Base-by-base conservation (phyloP, 2,888 invertebrate species). In the Hirudinaria manillensis region DNA sequence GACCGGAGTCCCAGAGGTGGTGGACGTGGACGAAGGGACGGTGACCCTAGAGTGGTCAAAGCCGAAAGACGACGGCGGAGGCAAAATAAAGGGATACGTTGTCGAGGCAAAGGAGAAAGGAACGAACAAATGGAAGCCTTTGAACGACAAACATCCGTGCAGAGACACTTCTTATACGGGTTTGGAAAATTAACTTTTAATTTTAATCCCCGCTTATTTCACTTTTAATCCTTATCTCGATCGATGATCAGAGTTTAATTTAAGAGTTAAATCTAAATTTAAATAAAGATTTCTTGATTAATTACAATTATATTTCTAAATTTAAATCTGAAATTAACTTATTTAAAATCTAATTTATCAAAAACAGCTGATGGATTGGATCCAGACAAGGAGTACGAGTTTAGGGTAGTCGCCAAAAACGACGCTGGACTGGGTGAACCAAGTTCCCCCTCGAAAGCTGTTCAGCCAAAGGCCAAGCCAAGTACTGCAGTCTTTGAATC, bases 381-480 rank as follows among this genome's bases (percentile, higher is more conserved):
- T 16, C 90, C 93, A 75, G 94, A 94, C 3, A 92, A 91, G 83
- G 95, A 95, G 84, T 99, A 98, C 85, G 98, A 99, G 86, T 99
- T 99, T 89, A 90, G 99, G 70, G 83, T 86, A 0, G 76, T 80
- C 72, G 99, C 98, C 0, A 97, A 97, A 88, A 99, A 99, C 87
- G 93, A 93, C 0, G 99, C 99, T 65, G 99, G 99, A 27, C 91
- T 93, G 85, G 93, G 97, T 86, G 94, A 94, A 84, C 95, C 97
- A 79, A 94, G 94, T 65, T 89, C 89, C 76, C 89, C 91, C 34
- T 93, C 95, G 0, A 87, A 89, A 77, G 89, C 90, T 81, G 93
- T 96, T 87, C 91, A 91, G 82, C 89, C 96, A 68, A 93, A 93
- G 85, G 92, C 94, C 77, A 93, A 93, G 81, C 84, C 81, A 78